Conservation (phyloP, 2,888 invertebrate genomes). For the Pyrochroa serraticornis region DNA sequence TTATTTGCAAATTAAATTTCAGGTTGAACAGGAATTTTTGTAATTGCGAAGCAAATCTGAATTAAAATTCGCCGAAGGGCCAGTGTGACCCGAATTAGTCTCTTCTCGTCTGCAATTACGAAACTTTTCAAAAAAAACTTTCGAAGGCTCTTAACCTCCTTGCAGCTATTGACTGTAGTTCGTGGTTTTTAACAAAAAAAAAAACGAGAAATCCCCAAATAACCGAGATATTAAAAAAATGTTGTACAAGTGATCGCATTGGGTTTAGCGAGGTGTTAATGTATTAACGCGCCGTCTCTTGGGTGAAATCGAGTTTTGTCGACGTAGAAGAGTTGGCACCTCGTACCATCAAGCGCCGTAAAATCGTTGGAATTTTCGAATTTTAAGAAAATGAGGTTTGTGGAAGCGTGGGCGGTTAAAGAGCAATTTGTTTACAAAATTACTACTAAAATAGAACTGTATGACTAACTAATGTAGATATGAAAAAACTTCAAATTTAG, state of each 20-base stretch:
- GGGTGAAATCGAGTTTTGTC: constrained; percentile 37
- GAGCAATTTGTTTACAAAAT: constrained; percentile 45
- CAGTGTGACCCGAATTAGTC: too few species aligned
- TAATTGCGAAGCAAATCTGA: too few species aligned
- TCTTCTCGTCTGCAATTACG: too few species aligned
- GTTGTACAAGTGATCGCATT: neutral
- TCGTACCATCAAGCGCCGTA: constrained; percentile 34
- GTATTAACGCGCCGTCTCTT: constrained; percentile 30
- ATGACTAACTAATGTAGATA: constrained; percentile 27
- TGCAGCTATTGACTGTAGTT: too few species aligned
- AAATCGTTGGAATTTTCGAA: constrained; percentile 14
- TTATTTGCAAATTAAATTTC: too few species aligned
- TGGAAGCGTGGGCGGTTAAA: constrained; percentile 39
- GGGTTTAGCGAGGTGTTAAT: constrained; percentile 22
- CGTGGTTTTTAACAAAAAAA: too few species aligned
- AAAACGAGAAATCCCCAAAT: too few species aligned
- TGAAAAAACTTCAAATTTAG: constrained; percentile 35
- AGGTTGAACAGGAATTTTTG: too few species aligned
- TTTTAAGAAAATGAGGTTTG: constrained; percentile 33
- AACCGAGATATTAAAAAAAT: too few species aligned
- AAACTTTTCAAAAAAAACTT: too few species aligned
- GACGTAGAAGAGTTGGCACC: constrained; percentile 29
- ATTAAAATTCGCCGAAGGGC: too few species aligned
- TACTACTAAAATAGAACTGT: constrained; percentile 37
- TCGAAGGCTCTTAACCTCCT: too few species aligned